Conservation (phyloP, 2,113 vertebrate species). For the Ramphastos sulfuratus region DNA sequence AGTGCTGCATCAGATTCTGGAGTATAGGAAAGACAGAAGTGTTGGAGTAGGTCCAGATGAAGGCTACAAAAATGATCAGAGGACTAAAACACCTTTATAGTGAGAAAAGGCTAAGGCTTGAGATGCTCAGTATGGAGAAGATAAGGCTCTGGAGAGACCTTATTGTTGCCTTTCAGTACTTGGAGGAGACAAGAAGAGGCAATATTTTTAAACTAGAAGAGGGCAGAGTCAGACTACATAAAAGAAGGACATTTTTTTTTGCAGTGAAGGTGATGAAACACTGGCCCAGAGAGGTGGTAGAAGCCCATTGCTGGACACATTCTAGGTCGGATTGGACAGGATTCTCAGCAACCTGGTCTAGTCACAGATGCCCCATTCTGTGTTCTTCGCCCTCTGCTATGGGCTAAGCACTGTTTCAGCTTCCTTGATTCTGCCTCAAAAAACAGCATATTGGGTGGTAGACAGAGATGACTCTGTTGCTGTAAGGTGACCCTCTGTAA, state of each 20-base stretch:
- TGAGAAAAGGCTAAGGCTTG: neutral
- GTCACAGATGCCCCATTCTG: neutral
- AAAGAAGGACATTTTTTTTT: neutral
- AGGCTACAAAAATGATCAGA: neutral
- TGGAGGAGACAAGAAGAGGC: accelerated
- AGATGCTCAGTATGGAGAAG: neutral
- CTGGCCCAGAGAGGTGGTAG: neutral
- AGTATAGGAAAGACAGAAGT: neutral
- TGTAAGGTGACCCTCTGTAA: neutral
- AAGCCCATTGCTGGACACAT: neutral
- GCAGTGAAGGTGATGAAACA: accelerated
- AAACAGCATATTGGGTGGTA: neutral
- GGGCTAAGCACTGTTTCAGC: neutral
- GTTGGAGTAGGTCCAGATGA: neutral
- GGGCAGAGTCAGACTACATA: neutral
- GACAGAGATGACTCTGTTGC: neutral
- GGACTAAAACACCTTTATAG: neutral
- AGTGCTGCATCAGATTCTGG: neutral
- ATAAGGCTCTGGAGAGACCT: neutral
- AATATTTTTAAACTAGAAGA: neutral
- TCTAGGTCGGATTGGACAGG: neutral
- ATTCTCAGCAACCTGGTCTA: neutral
- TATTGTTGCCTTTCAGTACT: neutral
- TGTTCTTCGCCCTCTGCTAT: neutral
- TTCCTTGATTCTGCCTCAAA: neutral